A percentile compares a stretch with the other conserved stretches of the same genome.
phyloP scores from a whole-genome alignment of 2,888 invertebrate species.

The Chrysolina americana region DNA sequence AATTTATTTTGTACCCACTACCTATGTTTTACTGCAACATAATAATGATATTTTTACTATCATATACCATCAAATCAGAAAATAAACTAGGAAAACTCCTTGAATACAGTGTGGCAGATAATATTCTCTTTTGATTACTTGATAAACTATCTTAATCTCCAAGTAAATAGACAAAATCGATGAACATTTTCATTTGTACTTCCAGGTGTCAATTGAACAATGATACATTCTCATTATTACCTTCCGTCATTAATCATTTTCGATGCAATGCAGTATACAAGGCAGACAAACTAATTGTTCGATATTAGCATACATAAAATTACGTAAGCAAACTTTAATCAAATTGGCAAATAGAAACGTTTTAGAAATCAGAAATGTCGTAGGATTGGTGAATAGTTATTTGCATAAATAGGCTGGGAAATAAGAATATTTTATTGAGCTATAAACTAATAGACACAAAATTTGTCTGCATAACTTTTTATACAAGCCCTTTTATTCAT shows the following conservation, averaged over 20 bases:
- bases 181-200: not conserved
- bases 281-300: not conserved
- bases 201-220: not conserved
- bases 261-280: not conserved
- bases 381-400: not conserved
- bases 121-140: too few species aligned
- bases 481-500: too few species aligned
- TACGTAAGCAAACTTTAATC: not conserved
- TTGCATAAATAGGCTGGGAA: not conserved
- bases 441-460: too few species aligned
- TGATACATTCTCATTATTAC: not conserved
- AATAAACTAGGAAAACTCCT: too few species aligned
- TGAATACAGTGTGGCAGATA: too few species aligned
- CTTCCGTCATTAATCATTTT: not conserved
- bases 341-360: not conserved
- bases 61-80: too few species aligned
- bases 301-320: not conserved
- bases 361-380: not conserved
- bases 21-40: too few species aligned
- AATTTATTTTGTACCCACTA: too few species aligned
- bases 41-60: too few species aligned
- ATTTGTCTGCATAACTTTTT: too few species aligned
- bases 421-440: not conserved
- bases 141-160: too few species aligned
- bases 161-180: not conserved